Conservation (phyloP, 2,888 invertebrate species). For the Podotricha telesiphe region DNA sequence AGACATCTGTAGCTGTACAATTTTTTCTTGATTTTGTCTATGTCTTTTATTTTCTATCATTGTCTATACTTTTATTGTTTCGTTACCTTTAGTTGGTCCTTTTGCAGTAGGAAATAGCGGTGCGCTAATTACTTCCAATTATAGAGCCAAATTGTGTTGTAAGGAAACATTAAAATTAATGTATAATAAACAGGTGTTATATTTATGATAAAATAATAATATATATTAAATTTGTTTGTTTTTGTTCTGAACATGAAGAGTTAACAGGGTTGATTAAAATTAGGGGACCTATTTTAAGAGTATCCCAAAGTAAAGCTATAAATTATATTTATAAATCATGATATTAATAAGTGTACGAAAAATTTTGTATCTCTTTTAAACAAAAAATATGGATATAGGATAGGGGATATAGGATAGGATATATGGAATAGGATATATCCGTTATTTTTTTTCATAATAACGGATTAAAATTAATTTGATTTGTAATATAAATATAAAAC, state of each 20-base stretch:
- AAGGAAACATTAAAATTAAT: neutral
- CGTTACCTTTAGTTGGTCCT: neutral
- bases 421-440: no score
- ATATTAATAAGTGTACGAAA: neutral
- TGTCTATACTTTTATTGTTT: no score
- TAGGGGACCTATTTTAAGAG: neutral
- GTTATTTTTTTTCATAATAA: no score
- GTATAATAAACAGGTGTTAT: neutral
- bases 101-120: neutral
- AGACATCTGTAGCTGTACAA: no score
- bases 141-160: neutral
- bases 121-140: neutral
- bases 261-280: slow-evolving; percentile 18
- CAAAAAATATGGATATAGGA: no score
- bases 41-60: neutral
- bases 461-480: no score
- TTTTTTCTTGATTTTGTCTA: no score
- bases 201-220: neutral
- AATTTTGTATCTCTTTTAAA: no score
- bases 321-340: neutral
- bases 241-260: slow-evolving; percentile 4
- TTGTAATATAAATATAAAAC: no score
- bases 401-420: no score
- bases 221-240: slow-evolving; percentile 16
- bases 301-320: neutral